Evolutionary conservation across 1,140 invertebrate species (phyloP).

Genomic region (Drosophila teissieri): DNA sequence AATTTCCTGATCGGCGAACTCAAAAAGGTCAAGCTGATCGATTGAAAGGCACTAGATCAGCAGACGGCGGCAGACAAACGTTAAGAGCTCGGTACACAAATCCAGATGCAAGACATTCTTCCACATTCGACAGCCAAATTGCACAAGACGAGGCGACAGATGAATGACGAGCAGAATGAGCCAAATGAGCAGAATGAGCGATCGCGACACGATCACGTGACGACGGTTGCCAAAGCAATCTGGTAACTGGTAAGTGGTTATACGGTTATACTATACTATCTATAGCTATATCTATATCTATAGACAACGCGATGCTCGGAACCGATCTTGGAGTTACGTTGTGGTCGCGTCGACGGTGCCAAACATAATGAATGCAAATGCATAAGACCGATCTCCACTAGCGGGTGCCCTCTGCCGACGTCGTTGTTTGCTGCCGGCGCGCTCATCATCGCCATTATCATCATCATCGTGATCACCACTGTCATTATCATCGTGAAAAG

Average conservation of each 20-base stretch:
- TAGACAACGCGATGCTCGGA: constrained; percentile 2
- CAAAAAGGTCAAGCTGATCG: constrained; percentile 75
- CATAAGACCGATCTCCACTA: constrained; percentile 68
- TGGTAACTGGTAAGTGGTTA: constrained; percentile 8
- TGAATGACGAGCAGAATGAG: constrained; percentile 62
- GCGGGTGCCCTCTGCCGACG: constrained; percentile 55
- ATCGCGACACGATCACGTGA: constrained; percentile 37
- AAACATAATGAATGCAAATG: constrained; percentile 83
- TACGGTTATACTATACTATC: not conserved
- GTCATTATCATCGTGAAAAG: constrained; percentile 32
- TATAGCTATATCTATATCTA: not conserved
- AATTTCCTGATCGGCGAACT: constrained; percentile 35
- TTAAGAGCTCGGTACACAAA: constrained; percentile 71
- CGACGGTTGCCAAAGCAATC: constrained; percentile 27
- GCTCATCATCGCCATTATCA: constrained; percentile 12
- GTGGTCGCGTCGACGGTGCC: constrained; percentile 74
- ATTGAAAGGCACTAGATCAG: constrained; percentile 46
- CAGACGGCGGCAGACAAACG: constrained; percentile 59
- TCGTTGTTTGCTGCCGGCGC: constrained; percentile 16
- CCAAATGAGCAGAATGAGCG: constrained; percentile 63
- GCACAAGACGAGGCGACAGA: constrained; percentile 45
- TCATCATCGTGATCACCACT: constrained; percentile 24
- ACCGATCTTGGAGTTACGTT: constrained; percentile 43
- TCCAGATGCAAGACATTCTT: constrained; percentile 64
- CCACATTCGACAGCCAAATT: constrained; percentile 60